Evolutionary conservation across 2,113 vertebrate species (phyloP).

Genomic region (Ginglymostoma cirratum): DNA sequence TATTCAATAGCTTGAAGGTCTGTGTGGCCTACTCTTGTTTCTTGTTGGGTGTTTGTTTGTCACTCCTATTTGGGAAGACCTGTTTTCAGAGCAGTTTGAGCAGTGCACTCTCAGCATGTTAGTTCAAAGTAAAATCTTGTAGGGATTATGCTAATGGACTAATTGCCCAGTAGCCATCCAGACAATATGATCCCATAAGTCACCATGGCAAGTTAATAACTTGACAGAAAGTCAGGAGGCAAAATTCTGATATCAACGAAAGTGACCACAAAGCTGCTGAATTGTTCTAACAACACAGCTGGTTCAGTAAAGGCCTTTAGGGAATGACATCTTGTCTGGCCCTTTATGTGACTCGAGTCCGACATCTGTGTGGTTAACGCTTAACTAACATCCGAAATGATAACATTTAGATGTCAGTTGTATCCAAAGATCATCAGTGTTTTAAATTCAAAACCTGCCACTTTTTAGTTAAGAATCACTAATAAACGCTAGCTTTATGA

Average conservation of each 20-base stretch:
- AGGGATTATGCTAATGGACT: not conserved
- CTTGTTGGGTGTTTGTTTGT: no score
- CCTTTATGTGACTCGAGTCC: not conserved
- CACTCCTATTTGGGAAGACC: no score
- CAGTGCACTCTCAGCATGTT: not conserved
- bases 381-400: not conserved
- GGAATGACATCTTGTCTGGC: not conserved
- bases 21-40: no score
- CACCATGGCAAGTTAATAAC: not conserved
- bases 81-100: not conserved
- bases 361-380: not conserved
- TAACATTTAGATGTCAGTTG: not conserved
- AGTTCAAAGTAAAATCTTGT: not conserved
- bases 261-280: not conserved
- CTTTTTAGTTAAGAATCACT: not conserved
- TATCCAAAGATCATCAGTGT: not conserved
- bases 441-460: not conserved
- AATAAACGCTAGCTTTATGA: not conserved
- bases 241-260: not conserved
- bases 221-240: not conserved
- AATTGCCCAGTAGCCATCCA: not conserved
- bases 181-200: not conserved
- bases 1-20: no score
- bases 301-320: not conserved
- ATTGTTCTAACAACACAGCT: not conserved